Conservation (phyloP, 2,797 vertebrate species). For the Galaxias olidus region DNA sequence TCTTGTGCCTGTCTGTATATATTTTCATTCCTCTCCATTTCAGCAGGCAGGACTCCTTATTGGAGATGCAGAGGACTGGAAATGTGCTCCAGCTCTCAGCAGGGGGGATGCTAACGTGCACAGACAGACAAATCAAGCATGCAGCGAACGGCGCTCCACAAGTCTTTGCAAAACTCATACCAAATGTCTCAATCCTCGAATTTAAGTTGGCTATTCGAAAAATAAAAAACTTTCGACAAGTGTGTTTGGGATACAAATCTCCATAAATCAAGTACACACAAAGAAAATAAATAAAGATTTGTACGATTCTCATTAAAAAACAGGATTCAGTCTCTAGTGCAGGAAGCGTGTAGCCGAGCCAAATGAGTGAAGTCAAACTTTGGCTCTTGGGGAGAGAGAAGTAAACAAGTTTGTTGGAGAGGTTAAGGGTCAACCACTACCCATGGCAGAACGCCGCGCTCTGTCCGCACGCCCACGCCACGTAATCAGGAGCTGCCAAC, state of each 20-base stretch:
- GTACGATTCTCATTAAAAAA: neutral
- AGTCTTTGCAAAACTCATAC: conserved; percentile 1
- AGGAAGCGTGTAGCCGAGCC: neutral
- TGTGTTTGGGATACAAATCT: too few species aligned
- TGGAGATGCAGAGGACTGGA: neutral
- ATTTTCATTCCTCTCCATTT: neutral
- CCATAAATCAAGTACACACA: too few species aligned
- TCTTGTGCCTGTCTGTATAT: neutral
- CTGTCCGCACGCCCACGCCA: neutral
- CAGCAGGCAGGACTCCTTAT: neutral
- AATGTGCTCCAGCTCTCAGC: conserved; percentile 4
- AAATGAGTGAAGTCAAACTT: neutral
- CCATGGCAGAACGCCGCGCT: neutral
- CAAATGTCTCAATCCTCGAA: neutral
- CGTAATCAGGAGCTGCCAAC: conserved; percentile 13
- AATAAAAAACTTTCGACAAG: too few species aligned
- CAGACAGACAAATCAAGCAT: conserved; percentile 9
- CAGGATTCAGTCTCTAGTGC: neutral
- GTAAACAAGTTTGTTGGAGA: conserved; percentile 15
- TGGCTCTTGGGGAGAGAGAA: conserved; percentile 7
- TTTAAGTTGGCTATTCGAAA: neutral
- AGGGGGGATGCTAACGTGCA: conserved; percentile 7
- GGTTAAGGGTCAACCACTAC: conserved; percentile 18
- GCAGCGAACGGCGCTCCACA: neutral
- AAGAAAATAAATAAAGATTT: too few species aligned